Evolutionary conservation across 2,888 invertebrate species (phyloP).

Genomic region (Glyphotaelius pellucidus): DNA sequence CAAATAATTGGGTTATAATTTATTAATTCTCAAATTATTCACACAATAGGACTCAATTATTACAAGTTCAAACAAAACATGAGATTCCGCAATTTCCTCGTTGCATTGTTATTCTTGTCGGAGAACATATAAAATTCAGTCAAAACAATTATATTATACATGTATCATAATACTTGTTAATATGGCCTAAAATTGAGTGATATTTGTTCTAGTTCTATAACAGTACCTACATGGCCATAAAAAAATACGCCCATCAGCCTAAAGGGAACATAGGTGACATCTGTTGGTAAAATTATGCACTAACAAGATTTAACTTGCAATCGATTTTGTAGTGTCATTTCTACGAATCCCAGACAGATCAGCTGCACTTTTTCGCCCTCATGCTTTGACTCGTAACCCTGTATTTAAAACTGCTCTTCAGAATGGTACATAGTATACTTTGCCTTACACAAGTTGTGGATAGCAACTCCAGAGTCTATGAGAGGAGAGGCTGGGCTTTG

Average conservation of each 20-base stretch:
- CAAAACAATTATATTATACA: background rate
- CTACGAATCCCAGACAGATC: no score
- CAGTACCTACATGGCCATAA: background rate
- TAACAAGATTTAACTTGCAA: no score
- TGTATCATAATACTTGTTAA: conserved; percentile 7
- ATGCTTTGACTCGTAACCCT: no score
- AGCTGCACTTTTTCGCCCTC: no score
- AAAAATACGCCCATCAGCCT: background rate
- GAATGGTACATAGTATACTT: no score
- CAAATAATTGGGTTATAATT: conserved; percentile 39
- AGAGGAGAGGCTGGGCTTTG: no score
- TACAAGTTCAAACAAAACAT: conserved; percentile 38
- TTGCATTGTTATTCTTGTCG: conserved; percentile 11
- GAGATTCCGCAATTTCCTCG: conserved; percentile 31
- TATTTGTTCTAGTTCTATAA: background rate
- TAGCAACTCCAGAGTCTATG: no score
- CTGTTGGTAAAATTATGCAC: no score
- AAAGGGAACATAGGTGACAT: background rate
- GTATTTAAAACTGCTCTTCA: no score
- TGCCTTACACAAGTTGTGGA: no score
- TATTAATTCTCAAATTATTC: conserved; percentile 22
- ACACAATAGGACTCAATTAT: conserved; percentile 28
- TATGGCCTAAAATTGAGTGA: background rate
- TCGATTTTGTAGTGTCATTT: no score
- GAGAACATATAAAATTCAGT: conserved; percentile 33